Base-by-base conservation (phyloP, 2,797 vertebrate species). In the Acrossocheilus fasciatus region DNA sequence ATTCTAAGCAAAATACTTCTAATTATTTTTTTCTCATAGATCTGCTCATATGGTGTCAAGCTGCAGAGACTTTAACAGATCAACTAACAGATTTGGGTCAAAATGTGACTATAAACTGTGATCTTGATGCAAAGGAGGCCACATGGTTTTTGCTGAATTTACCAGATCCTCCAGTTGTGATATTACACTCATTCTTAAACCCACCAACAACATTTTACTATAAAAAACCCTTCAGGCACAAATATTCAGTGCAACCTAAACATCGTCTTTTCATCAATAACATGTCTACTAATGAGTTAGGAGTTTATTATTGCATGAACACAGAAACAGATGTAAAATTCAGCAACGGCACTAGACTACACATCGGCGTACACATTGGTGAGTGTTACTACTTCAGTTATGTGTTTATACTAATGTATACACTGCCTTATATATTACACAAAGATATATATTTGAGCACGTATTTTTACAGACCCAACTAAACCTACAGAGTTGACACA, bases 241-340 rank as follows among this genome's bases (percentile, higher is more conserved):
- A 0, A 23, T 86, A 81, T 82, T 89, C 82, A 84, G 1, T 87
- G 62, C 70, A 70, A 17, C 26, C 7, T 4, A 81, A 86, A n/a
- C 68, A 74, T 81, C 6, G 6, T 66, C 83, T 89, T 62, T 64
- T 77, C 50, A 82, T 88, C 62, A 62, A 62, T 26, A 70, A 34
- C 41, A 73, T 88, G 18, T 52, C 81, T 43, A 4, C 10, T 10
- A 43, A 86, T 5, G 81, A 88, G 75, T 84, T 86, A 54, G 84
- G 81, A 34, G 62, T 66, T 34, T 66, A 34, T 66, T 66, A 66
- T 30, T 66, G 62, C 62, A 66, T 66, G 14, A 70, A 59, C 1
- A 34, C 8, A 39, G 39, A 69, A 7, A 17, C 34, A 57, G 23
- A 23, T 9, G 6, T 4, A 2, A 5, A 18, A 68, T 41, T 81